These are phyloP conservation scores for Hyperoplus lanceolatus DNA, from an alignment of 2,797 vertebrate genomes.

Conservation along the genomic window DNA sequence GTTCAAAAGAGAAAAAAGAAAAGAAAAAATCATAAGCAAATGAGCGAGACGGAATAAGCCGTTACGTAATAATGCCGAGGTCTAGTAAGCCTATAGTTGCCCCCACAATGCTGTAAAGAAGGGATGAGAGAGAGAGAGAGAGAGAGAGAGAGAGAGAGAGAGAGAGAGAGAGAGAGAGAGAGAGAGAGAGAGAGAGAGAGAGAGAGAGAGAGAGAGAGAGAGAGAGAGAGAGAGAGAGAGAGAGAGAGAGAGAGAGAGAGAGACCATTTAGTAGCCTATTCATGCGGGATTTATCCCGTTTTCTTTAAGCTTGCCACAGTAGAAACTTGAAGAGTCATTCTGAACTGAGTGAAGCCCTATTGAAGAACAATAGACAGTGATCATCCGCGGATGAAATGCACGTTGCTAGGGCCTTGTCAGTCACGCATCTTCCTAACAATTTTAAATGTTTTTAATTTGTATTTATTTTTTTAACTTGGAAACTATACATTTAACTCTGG, in stretches of 20 bases:
- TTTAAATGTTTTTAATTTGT: too few species aligned
- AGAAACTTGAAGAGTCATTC: conserved; percentile 6
- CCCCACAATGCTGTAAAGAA: too few species aligned
- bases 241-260: not conserved
- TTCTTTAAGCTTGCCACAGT: conserved; percentile 2
- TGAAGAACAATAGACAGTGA: not conserved
- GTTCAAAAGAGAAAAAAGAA: not conserved
- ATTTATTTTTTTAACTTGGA: too few species aligned
- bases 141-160: not conserved
- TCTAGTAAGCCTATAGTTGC: not conserved
- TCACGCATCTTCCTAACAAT: not conserved
- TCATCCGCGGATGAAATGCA: not conserved
- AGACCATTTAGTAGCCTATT: not conserved
- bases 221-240: too few species aligned
- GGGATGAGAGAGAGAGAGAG: not conserved
- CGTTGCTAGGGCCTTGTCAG: not conserved
- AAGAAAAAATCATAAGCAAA: conserved; percentile 15
- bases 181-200: not conserved
- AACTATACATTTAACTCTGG: not conserved
- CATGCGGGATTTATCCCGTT: not conserved
- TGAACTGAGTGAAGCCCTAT: conserved; percentile 6
- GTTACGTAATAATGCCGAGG: conserved; percentile 44
- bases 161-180: not conserved
- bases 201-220: too few species aligned
- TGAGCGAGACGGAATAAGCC: conserved; percentile 33